Evolutionary conservation across 2,797 vertebrate genomes (phyloP).

Genomic region (Podargus strigoides): DNA sequence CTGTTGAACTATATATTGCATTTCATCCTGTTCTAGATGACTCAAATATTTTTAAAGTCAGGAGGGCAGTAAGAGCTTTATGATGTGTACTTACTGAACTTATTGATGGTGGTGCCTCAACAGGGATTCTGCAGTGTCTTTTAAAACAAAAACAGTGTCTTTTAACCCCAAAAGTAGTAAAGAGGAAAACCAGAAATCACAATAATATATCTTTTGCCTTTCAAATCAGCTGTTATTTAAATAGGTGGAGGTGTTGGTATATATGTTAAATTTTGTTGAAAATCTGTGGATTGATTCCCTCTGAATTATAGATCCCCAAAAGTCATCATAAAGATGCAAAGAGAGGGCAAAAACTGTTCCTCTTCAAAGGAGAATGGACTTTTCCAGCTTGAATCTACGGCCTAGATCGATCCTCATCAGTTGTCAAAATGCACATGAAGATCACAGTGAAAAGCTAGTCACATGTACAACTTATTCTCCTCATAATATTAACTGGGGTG

Average conservation of each 20-base stretch:
- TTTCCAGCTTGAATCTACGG: background rate
- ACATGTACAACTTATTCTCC: background rate
- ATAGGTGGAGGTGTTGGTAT: background rate
- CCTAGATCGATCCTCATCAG: background rate
- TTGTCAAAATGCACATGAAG: background rate
- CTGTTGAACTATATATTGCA: background rate
- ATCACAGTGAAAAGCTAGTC: background rate
- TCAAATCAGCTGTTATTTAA: background rate
- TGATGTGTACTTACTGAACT: slow-evolving; percentile 7
- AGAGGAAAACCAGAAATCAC: background rate
- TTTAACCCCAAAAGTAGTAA: background rate
- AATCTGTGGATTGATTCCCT: background rate
- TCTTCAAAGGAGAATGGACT: background rate
- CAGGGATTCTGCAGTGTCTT: slow-evolving; percentile 15
- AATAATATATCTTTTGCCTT: background rate
- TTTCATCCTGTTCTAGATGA: background rate
- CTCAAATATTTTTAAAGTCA: background rate
- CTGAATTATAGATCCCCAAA: background rate
- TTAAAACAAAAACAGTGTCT: too few relatives aligned
- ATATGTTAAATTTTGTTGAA: background rate
- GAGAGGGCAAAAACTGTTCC: background rate
- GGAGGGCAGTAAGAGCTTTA: background rate
- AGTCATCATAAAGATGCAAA: background rate
- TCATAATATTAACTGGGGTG: background rate
- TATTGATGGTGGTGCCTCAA: slow-evolving; percentile 19